Evolutionary conservation across 1,140 invertebrate genomes (phyloP), one percentile per base, ranked within the genome.

Genomic region (Cotesia chilonis): DNA sequence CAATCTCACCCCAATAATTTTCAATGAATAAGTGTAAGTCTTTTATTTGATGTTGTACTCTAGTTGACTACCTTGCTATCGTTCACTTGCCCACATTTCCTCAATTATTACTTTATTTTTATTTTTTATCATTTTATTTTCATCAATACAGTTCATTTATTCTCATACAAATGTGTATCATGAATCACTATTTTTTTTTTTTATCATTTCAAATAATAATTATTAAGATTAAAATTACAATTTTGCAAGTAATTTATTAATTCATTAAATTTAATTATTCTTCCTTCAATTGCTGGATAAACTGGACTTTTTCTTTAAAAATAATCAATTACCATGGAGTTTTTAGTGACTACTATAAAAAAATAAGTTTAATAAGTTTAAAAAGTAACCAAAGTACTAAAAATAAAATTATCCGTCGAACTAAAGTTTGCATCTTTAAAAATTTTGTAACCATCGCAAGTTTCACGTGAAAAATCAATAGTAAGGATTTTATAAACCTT

Each of bases 361-460:
- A 20, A n/a, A 55, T 14, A 55, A 14, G 14, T 55, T 28, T 14
- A 14, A 14, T 14, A 14, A 14, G 14, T 14, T 14, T 14, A 28
- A 14, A 55, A 14, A 55, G 5, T 14, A 5, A 55, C 5, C 1
- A 55, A n/a, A 55, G 0, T 5, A 10, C 54, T n/a, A 55, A 12
- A 9, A 55, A 55, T 5, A 55, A n/a, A 17, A 55, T 14, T 52
- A 81, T 79, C 74, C 0, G 75, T 7, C 9, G 61, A 3, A 1
- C 3, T 63, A 20, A 35, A 61, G 7, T 78, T 35, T 2, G 76
- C 61, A 12, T 68, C 36, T 73, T 54, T 77, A 41, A 90, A 74
- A 74, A 89, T 83, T 0, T 66, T 64, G 69, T 84, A 90, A 3
- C 88, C 88, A 74, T 91, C 90, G 1, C 90, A 90, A 14, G 90